These are phyloP conservation scores for Troglohyphantes excavatus DNA, from an alignment of 2,888 invertebrate genomes.

Conservation along the genomic window DNA sequence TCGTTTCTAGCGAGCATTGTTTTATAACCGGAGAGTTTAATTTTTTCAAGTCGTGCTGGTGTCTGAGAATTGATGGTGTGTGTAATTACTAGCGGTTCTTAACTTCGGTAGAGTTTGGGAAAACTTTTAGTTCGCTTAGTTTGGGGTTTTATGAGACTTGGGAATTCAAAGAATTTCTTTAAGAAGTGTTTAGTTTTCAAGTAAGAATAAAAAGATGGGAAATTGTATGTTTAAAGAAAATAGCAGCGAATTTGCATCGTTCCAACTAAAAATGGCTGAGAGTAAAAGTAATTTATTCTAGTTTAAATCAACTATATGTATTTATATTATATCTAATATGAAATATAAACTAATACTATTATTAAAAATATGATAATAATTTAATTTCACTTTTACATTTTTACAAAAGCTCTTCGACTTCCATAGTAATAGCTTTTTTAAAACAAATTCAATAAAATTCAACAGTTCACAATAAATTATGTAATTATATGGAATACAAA, in stretches of 20 bases:
- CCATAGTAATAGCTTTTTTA: too few relatives aligned
- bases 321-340: background rate
- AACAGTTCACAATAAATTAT: too few relatives aligned
- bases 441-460: too few relatives aligned
- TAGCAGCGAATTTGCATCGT: background rate
- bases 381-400: too few relatives aligned
- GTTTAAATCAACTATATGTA: background rate
- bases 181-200: background rate
- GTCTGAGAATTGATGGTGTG: constrained; percentile 56
- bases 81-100: constrained; percentile 58
- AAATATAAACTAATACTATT: background rate
- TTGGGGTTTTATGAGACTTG: background rate
- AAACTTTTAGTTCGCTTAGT: constrained; percentile 16
- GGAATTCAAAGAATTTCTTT: background rate
- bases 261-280: background rate
- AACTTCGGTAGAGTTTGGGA: background rate
- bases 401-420: too few relatives aligned
- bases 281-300: background rate
- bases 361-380: background rate
- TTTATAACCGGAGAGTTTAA: constrained; percentile 65
- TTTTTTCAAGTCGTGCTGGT: constrained; percentile 44
- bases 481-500: too few relatives aligned
- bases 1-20: constrained; percentile 64
- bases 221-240: background rate
- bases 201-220: background rate